phyloP scores from a whole-genome alignment of 2,888 invertebrate genomes.

The Deroplatys truncata region DNA sequence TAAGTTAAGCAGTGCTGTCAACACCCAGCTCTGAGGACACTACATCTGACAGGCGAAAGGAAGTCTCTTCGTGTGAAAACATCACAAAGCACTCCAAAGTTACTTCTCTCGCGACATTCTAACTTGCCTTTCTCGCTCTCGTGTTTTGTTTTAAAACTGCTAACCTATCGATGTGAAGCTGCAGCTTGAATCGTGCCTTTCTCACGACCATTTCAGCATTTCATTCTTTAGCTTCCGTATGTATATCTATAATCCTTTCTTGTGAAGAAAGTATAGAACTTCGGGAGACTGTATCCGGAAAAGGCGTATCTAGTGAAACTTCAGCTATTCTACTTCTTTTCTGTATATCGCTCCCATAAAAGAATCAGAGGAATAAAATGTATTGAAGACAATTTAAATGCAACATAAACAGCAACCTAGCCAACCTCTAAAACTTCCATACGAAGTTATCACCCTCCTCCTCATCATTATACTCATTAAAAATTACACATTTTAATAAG shows the following conservation, averaged over 20 bases:
- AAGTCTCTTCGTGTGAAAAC: not conserved
- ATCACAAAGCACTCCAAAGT: constrained; percentile 9
- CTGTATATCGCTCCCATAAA: too few species aligned
- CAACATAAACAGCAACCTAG: too few species aligned
- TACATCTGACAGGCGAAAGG: not conserved
- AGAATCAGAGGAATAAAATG: too few species aligned
- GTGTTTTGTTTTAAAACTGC: not conserved
- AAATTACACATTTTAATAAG: too few species aligned
- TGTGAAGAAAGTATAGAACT: not conserved
- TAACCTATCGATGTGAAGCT: not conserved
- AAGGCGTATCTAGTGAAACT: not conserved
- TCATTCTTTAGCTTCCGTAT: not conserved
- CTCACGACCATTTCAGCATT: not conserved
- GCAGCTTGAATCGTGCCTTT: not conserved
- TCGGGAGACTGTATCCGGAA: not conserved
- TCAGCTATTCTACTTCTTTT: too few species aligned
- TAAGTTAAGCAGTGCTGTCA: not conserved
- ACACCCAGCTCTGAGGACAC: not conserved
- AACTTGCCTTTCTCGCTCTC: not conserved
- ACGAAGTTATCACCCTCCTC: too few species aligned
- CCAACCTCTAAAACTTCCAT: too few species aligned
- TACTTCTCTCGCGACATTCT: not conserved
- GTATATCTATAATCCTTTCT: not conserved
- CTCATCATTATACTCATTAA: too few species aligned
- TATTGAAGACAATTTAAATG: too few species aligned